Conservation (phyloP, 2,797 vertebrate genomes). For the Xiphorhynchus erythropygius region DNA sequence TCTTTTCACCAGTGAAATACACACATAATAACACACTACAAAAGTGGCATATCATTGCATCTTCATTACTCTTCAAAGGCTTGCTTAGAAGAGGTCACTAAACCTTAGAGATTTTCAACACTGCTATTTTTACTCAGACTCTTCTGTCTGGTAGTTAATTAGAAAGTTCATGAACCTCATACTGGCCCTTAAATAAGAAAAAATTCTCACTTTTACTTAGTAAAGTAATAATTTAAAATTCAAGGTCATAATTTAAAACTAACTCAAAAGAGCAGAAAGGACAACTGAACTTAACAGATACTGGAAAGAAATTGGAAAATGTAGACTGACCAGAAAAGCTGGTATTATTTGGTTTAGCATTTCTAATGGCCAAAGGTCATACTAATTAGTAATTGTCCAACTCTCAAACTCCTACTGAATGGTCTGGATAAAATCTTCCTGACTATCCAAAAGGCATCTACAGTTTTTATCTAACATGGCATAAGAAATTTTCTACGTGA, state of each 20-base stretch:
- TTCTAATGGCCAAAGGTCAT: not conserved
- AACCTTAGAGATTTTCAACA: not conserved
- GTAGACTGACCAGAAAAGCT: not conserved
- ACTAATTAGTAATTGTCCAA: not conserved
- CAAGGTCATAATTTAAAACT: slow-evolving; percentile 34
- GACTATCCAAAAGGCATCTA: not conserved
- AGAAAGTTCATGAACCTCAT: slow-evolving; percentile 50
- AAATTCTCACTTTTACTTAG: slow-evolving; percentile 48
- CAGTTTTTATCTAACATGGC: not conserved
- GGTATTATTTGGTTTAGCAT: not conserved
- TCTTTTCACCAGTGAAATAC: not conserved
- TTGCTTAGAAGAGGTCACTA: not conserved
- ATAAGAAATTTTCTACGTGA: not conserved
- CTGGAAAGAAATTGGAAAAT: not conserved
- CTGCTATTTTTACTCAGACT: slow-evolving; percentile 33
- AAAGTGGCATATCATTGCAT: not conserved
- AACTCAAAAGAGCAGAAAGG: slow-evolving; percentile 40
- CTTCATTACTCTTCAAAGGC: slow-evolving; percentile 8
- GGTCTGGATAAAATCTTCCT: not conserved
- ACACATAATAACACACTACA: not conserved
- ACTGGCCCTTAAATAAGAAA: slow-evolving; percentile 52
- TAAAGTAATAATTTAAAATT: slow-evolving; percentile 38
- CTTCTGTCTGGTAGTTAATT: slow-evolving; percentile 53
- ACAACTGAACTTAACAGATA: slow-evolving; percentile 6
- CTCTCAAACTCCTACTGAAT: not conserved